phyloP scores from a whole-genome alignment of 2,797 vertebrate species.

The Poecilia gillii region DNA sequence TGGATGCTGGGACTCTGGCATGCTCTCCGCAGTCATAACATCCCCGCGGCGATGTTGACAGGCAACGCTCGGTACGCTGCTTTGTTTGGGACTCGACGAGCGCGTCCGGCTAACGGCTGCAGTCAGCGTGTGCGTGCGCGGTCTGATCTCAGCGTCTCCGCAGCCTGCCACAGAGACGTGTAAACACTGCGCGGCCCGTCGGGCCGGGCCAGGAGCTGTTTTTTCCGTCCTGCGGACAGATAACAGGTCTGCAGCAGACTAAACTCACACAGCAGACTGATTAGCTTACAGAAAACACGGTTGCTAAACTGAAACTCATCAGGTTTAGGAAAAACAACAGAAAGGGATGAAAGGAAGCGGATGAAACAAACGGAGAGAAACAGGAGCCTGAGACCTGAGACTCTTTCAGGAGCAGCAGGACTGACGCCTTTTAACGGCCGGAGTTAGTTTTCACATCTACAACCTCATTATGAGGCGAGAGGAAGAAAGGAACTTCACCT shows the following conservation, averaged over 20 bases:
- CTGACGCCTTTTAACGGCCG: background rate
- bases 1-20: conserved; percentile 32
- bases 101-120: conserved; percentile 32
- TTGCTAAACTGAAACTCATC: background rate
- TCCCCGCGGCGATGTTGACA: conserved; percentile 57
- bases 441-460: conserved; percentile 7
- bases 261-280: conserved; percentile 4
- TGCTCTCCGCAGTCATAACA: conserved; percentile 60
- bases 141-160: conserved; percentile 22
- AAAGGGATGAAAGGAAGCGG: background rate
- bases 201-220: conserved; percentile 22
- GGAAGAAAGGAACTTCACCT: conserved; percentile 23
- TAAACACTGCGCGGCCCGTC: conserved; percentile 11
- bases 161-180: conserved; percentile 33
- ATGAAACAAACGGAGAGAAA: background rate
- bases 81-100: conserved; percentile 58
- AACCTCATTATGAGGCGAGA: background rate
- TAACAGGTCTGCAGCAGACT: conserved; percentile 7
- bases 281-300: background rate
- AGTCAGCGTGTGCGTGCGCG: conserved; percentile 27
- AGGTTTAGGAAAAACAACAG: background rate
- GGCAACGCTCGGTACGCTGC: conserved; percentile 54
- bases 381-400: background rate
- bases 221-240: conserved; percentile 18
- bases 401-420: background rate